Evolutionary conservation across 1,140 invertebrate genomes (phyloP).

Genomic region (Danaus melanippus): DNA sequence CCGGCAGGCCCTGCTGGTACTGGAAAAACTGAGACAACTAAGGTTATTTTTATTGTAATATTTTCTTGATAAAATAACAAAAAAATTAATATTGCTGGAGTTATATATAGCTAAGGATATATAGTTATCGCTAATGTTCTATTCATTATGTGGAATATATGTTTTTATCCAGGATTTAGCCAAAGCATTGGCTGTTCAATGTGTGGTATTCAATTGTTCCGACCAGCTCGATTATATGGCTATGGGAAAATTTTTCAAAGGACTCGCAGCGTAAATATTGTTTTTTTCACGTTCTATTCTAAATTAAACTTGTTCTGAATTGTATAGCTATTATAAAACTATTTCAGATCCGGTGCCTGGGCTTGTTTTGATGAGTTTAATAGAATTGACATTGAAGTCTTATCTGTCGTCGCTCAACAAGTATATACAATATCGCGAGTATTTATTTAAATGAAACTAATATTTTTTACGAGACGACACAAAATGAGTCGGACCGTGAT

Average conservation of each 20-base stretch:
- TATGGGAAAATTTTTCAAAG: conserved; percentile 93
- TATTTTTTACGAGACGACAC: too few species aligned
- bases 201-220: conserved; percentile 95
- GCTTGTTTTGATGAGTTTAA: conserved; percentile 97
- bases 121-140: not conserved
- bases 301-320: too few species aligned
- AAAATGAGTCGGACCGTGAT: too few species aligned
- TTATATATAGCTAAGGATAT: too few species aligned
- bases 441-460: not conserved
- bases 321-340: not conserved
- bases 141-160: not conserved
- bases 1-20: conserved; percentile 92
- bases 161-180: conserved; percentile 77
- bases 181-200: conserved; percentile 92
- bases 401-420: conserved; percentile 88
- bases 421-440: conserved; percentile 51
- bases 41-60: conserved; percentile 47
- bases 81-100: too few species aligned
- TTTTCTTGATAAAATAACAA: too few species aligned
- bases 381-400: conserved; percentile 90
- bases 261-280: conserved; percentile 81
- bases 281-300: not conserved
- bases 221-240: conserved; percentile 93
- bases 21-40: conserved; percentile 92
- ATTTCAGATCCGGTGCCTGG: conserved; percentile 83